Evolutionary conservation across 2,113 vertebrate species (phyloP).

Genomic region (Chaetodon trifascialis): DNA sequence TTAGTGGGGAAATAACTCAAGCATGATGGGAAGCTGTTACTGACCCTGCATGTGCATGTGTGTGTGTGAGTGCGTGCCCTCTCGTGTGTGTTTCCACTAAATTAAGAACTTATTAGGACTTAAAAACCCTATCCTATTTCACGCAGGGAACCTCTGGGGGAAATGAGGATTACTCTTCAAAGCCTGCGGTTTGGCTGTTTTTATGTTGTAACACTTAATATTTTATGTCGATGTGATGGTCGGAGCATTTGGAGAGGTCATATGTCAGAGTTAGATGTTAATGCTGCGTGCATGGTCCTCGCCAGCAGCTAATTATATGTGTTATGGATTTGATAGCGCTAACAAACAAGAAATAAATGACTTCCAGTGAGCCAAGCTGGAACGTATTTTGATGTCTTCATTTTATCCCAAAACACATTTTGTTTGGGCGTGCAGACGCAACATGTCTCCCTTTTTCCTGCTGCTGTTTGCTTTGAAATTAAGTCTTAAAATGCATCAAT

Average conservation of each 20-base stretch:
- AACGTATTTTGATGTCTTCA: conserved; percentile 33
- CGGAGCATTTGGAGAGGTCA: conserved; percentile 59
- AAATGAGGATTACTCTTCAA: conserved; percentile 72
- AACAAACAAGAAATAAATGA: conserved; percentile 44
- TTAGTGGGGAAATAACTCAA: conserved; percentile 54
- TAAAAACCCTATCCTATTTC: conserved; percentile 73
- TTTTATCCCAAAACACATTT: conserved; percentile 25
- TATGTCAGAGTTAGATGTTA: conserved; percentile 55
- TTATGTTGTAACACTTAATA: conserved; percentile 75
- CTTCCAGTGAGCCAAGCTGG: conserved; percentile 18
- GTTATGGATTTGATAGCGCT: conserved; percentile 10
- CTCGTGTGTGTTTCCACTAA: conserved; percentile 66
- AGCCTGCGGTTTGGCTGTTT: conserved; percentile 59
- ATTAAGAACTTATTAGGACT: conserved; percentile 79
- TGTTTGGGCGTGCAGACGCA: not conserved
- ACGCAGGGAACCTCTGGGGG: conserved; percentile 57
- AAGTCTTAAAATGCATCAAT: not conserved
- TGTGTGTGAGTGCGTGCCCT: conserved; percentile 8
- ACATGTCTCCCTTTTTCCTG: conserved; percentile 13
- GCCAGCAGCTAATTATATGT: conserved; percentile 52
- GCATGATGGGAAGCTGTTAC: conserved; percentile 39
- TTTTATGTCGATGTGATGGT: conserved; percentile 71
- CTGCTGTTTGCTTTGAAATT: conserved; percentile 10
- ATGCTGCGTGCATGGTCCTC: not conserved
- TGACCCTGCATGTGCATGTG: conserved; percentile 43